Conservation (phyloP, 2,113 vertebrate species). For the Zosterops lateralis region DNA sequence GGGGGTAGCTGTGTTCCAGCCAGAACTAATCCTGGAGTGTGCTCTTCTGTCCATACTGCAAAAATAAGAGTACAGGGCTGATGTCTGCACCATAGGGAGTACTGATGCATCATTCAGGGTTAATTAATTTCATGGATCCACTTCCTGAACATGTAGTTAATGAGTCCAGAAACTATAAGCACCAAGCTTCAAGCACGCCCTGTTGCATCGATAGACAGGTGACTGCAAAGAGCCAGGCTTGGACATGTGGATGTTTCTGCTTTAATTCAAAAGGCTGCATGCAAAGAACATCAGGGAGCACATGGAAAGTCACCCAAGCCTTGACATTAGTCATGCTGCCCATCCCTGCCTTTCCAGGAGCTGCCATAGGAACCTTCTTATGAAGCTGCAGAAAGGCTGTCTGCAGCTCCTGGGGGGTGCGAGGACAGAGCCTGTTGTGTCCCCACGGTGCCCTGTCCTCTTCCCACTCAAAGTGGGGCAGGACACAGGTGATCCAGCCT, state of each 20-base stretch:
- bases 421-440: background rate
- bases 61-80: background rate
- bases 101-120: background rate
- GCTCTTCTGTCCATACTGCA: background rate
- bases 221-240: background rate
- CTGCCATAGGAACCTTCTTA: background rate
- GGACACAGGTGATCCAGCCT: background rate
- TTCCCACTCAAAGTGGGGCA: background rate
- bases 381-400: background rate
- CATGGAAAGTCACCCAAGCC: background rate
- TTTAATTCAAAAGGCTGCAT: background rate
- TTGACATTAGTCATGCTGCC: background rate
- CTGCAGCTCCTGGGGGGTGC: background rate
- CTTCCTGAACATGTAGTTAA: background rate
- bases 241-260: background rate
- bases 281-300: background rate
- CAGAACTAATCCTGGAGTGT: background rate
- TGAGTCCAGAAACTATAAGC: background rate
- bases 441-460: background rate
- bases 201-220: fast-evolving
- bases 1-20: background rate
- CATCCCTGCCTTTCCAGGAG: background rate
- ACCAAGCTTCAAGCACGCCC: background rate
- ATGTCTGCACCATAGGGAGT: background rate
- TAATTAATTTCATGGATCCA: background rate